Conservation (phyloP, 2,888 invertebrate genomes). For the Hypena proboscidalis region DNA sequence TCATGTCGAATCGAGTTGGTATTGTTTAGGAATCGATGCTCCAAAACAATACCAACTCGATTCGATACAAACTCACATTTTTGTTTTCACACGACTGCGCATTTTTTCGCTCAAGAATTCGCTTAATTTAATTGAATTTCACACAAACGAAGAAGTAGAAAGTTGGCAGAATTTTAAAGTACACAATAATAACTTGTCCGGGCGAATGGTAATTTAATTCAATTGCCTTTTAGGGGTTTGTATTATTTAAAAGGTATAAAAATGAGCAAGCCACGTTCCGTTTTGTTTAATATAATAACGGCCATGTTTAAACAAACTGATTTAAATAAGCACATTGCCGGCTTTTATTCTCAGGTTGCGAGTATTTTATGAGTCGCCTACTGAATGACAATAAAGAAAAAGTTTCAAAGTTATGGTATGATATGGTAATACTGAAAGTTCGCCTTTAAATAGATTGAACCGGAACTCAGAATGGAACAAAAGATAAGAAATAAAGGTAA, state of each 20-base stretch:
- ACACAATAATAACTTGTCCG: conserved; percentile 28
- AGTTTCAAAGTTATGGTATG: neutral
- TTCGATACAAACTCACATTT: conserved; percentile 2
- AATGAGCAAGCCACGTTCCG: conserved; percentile 3
- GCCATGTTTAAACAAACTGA: conserved; percentile 4
- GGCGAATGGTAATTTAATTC: conserved; percentile 28
- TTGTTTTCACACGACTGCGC: conserved; percentile 4
- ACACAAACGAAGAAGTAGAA: conserved; percentile 17
- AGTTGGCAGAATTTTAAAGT: conserved; percentile 23
- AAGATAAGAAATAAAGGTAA: conserved; percentile 16
- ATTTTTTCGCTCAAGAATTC: conserved; percentile 27
- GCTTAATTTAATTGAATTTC: conserved; percentile 29
- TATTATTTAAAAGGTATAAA: conserved; percentile 20
- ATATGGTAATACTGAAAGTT: conserved; percentile 7
- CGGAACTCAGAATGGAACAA: conserved; percentile 11
- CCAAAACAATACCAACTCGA: neutral
- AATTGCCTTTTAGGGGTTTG: conserved; percentile 23
- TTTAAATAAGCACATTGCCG: conserved; percentile 14
- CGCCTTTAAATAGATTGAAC: conserved; percentile 4
- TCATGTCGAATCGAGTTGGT: too few species aligned
- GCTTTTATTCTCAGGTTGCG: conserved; percentile 9
- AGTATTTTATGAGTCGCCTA: neutral
- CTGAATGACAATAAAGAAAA: neutral
- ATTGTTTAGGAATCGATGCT: too few species aligned
- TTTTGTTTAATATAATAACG: conserved; percentile 3